Conservation (phyloP, 2,797 vertebrate species). For the Trichosurus vulpecula region DNA sequence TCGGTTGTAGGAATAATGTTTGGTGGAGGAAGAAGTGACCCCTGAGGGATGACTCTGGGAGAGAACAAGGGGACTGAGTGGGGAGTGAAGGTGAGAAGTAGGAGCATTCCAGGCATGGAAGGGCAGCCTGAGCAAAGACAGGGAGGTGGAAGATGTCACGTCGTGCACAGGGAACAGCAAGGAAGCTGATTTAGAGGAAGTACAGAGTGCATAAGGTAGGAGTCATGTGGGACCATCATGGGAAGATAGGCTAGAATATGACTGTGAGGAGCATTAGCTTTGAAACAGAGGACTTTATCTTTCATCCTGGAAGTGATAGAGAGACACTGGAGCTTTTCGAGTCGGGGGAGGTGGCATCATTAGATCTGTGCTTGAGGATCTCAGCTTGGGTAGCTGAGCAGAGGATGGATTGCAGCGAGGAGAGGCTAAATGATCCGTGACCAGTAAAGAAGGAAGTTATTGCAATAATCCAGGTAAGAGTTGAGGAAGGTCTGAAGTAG, state of each 20-base stretch:
- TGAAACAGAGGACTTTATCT: not conserved
- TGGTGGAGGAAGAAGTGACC: not conserved
- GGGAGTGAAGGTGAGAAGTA: not conserved
- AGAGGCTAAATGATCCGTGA: not conserved
- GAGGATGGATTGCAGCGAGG: not conserved
- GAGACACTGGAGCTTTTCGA: not conserved
- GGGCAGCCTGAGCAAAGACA: too few species aligned
- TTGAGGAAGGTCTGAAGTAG: not conserved
- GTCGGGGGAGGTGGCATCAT: not conserved
- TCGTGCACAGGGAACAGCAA: not conserved
- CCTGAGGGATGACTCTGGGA: not conserved
- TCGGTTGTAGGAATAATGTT: not conserved
- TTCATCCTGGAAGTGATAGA: not conserved
- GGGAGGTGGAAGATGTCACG: not conserved
- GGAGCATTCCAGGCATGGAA: not conserved
- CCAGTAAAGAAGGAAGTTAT: not conserved
- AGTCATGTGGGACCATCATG: not conserved
- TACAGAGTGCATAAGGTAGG: not conserved
- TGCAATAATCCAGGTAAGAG: not conserved
- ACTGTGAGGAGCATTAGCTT: not conserved
- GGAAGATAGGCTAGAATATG: not conserved
- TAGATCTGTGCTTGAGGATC: not conserved
- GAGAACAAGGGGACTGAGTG: not conserved
- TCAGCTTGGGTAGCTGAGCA: not conserved
- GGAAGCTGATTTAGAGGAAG: not conserved